Base-by-base conservation (phyloP, 2,797 vertebrate genomes). In the Oceanodroma leucorhoa region DNA sequence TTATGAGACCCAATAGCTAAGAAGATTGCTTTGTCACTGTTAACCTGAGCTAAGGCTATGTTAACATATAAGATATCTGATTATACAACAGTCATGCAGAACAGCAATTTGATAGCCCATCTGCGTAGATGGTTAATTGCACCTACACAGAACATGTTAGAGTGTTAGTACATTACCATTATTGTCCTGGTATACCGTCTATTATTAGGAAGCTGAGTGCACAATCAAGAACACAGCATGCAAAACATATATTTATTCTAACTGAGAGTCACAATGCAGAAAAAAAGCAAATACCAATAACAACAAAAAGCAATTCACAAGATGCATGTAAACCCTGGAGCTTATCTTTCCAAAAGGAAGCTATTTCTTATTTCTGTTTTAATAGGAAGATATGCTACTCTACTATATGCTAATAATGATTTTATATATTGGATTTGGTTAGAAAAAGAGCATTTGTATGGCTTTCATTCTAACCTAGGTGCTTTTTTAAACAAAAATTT, bases 201-300 rank as follows among this genome's bases (percentile, higher is more conserved):
- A 70, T 92, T 95, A 92, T 83, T 61, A 89, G 84, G 64, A 95
- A 94, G 70, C 29, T 1, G 20, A 92, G 71, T 61, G 6, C 7
- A 2, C 69, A 92, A 89, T 92, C 78, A 91, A 80, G 67, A 90
- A 34, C 82, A 46, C 89, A 92, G 82, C 67, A 91, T 54, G 72
- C 24, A 91, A 91, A 92, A 83, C 30, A 45, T 45, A 22, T n/a
- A 85, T 83, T 83, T 94, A 77, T 91, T 85, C 90, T 87, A 69
- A 83, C 40, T 50, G 43, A 10, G 54, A 93, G 27, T 38, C 83
- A 86, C 53, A 85, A 41, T 46, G 45, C 24, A 78, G n/a, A 6
- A 84, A 78, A 43, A 57, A 71, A 46, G 12, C 15, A 83, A 90
- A 58, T 34, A 58, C 6, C 6, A 83, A 0, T 40, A 79, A 3